Base-by-base conservation (phyloP, 2,888 invertebrate genomes). In the Schizaphis graminum region DNA sequence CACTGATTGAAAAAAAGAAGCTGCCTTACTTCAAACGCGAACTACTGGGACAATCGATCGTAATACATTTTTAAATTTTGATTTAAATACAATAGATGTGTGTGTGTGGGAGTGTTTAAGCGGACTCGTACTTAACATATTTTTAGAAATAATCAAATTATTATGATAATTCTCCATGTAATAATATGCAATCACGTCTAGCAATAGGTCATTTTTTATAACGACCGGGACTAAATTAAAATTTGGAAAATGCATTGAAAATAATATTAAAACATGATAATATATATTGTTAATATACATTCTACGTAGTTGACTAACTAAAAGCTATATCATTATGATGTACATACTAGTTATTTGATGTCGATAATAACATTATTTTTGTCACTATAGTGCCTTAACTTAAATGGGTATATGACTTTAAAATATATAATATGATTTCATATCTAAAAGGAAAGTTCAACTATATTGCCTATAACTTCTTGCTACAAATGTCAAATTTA, bases 1-100 rank as follows among this genome's bases (percentile, higher is more conserved):
- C 97, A 77, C 96, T 97, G 95, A 96, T 98, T 94, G 97, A 98
- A 95, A 97, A 95, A 96, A 97, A 96, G 95, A 96, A 96, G 89
- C 95, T 96, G 94, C 96, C 96, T 94, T 96, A 95, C 95, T 98
- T 98, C 95, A 97, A 97, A 47, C 96, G 98, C 95, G 97, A 98
- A 95, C 96, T 97, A 56, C 96, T 98, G 91, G 97, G 97, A 5
- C 96, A 95, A 91, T 96, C 96, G 49, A 95, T 96, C 95, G 96
- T 96, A 95, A 95, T 95, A 95, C 21, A 56, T 35, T 56, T 56
- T 85, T 85, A 44, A 85, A 44, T 3, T 85, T 77, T 35, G 21
- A 77, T 77, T 77, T 35, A 77, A 35, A 77, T 21, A 77, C 35
- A 77, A 35, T 67, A 35, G 35, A 21, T 35, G 61, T 28, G 10